Conservation (phyloP, 1,140 invertebrate genomes). For the Cylas formicarius region DNA sequence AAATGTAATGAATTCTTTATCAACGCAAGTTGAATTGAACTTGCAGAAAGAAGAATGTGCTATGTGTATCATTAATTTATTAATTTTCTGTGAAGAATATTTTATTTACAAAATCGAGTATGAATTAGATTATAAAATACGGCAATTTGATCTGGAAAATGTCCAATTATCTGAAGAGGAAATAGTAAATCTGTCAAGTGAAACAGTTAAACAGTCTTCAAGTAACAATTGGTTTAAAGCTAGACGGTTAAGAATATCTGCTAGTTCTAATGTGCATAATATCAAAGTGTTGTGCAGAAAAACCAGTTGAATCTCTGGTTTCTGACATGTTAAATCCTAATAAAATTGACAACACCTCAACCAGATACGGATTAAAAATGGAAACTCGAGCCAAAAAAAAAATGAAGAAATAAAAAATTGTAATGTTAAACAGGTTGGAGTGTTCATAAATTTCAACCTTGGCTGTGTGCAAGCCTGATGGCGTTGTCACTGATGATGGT, state of each 20-base stretch:
- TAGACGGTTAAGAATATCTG: slow-evolving; percentile 24
- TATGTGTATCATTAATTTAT: no score
- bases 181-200: slow-evolving; percentile 31
- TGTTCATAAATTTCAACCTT: slow-evolving; percentile 27
- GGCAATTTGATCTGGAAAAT: slow-evolving; percentile 28
- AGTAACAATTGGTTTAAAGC: slow-evolving; percentile 23
- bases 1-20: no score
- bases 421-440: slow-evolving; percentile 24
- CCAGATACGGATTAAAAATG: slow-evolving; percentile 20
- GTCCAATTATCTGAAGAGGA: slow-evolving; percentile 28
- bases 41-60: no score
- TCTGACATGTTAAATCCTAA: slow-evolving; percentile 19
- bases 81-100: slow-evolving; percentile 12
- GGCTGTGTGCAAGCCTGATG: slow-evolving; percentile 31
- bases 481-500: slow-evolving; percentile 23
- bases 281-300: slow-evolving; percentile 27
- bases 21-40: no score
- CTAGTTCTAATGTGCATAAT: slow-evolving; percentile 27
- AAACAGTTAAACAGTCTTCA: slow-evolving; percentile 27
- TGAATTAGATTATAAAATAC: slow-evolving; percentile 19
- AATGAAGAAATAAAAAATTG: no score
- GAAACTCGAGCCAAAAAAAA: no score
- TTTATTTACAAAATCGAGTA: slow-evolving; percentile 9
- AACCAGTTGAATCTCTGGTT: slow-evolving; percentile 21
- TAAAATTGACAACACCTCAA: slow-evolving; percentile 12